Percentiles rank a stretch among this genome's conserved stretches.
These are phyloP conservation scores for Cataglyphis altisquamis DNA, from an alignment of 2,888 invertebrate species.

Conservation along the genomic window DNA sequence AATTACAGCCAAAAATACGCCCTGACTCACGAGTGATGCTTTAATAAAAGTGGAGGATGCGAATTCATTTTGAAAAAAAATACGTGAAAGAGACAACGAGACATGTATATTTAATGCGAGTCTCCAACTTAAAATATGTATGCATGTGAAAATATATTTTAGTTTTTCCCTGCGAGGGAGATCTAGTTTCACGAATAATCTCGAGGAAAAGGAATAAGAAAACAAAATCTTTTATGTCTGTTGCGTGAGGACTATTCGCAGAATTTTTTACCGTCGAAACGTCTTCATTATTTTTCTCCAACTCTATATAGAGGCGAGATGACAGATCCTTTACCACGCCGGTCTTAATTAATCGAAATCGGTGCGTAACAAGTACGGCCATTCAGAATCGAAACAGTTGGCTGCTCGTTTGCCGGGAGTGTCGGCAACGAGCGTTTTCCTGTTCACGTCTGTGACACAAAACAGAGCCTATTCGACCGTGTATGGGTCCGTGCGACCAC, in stretches of 20 bases:
- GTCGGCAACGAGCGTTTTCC: slow-evolving; percentile 39
- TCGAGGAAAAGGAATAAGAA: neutral
- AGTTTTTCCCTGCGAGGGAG: neutral
- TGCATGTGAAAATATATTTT: neutral
- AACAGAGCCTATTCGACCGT: slow-evolving; percentile 43
- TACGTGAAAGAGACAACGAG: neutral
- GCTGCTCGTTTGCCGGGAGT: slow-evolving; percentile 60
- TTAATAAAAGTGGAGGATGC: neutral
- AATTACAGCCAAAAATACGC: neutral
- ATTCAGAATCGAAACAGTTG: slow-evolving; percentile 56
- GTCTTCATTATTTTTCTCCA: neutral
- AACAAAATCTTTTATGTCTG: neutral
- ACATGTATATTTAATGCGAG: neutral
- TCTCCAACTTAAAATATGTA: neutral
- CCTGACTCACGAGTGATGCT: neutral
- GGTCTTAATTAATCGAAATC: slow-evolving; percentile 35
- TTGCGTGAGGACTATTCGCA: neutral
- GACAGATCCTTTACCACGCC: slow-evolving; percentile 2
- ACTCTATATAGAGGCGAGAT: neutral
- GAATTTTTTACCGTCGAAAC: slow-evolving; percentile 5
- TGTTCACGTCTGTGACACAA: slow-evolving; percentile 39
- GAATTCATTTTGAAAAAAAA: neutral
- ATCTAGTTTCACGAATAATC: neutral
- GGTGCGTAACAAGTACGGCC: slow-evolving; percentile 36
- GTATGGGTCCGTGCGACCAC: neutral